These are phyloP conservation scores for Spea hammondii DNA, from an alignment of 2,797 vertebrate species.

Conservation along the genomic window DNA sequence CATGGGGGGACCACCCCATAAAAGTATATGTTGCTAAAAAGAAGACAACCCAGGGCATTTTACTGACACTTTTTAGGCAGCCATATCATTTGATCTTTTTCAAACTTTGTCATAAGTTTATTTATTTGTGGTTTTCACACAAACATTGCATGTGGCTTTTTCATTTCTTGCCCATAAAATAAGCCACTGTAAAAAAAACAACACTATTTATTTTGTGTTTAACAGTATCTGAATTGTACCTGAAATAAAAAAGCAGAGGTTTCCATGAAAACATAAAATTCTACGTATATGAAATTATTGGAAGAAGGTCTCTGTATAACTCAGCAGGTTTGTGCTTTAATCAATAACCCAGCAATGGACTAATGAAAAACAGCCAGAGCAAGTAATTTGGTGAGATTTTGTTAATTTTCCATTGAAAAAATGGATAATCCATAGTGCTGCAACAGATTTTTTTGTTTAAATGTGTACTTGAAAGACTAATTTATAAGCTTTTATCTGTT, in stretches of 20 bases:
- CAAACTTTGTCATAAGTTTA: too few species aligned
- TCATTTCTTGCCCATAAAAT: too few species aligned
- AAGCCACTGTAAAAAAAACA: too few species aligned
- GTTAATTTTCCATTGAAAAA: constrained; percentile 12
- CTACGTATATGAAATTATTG: neutral
- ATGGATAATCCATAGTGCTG: constrained; percentile 11
- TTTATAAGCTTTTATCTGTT: constrained; percentile 15
- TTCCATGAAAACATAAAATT: neutral
- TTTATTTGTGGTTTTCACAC: too few species aligned
- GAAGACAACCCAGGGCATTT: too few species aligned
- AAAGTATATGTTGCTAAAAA: too few species aligned
- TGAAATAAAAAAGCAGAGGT: neutral
- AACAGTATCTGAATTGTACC: too few species aligned
- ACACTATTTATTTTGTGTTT: too few species aligned
- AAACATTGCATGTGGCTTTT: too few species aligned
- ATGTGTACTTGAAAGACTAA: constrained; percentile 28
- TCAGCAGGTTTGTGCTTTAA: neutral
- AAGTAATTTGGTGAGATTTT: neutral
- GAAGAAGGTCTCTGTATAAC: neutral
- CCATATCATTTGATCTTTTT: too few species aligned
- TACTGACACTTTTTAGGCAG: too few species aligned
- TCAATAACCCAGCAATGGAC: neutral
- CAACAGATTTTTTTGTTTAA: constrained; percentile 16
- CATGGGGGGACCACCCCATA: too few species aligned
- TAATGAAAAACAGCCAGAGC: neutral